Conservation (phyloP, 2,888 invertebrate genomes). For the Thymelicus lineola region DNA sequence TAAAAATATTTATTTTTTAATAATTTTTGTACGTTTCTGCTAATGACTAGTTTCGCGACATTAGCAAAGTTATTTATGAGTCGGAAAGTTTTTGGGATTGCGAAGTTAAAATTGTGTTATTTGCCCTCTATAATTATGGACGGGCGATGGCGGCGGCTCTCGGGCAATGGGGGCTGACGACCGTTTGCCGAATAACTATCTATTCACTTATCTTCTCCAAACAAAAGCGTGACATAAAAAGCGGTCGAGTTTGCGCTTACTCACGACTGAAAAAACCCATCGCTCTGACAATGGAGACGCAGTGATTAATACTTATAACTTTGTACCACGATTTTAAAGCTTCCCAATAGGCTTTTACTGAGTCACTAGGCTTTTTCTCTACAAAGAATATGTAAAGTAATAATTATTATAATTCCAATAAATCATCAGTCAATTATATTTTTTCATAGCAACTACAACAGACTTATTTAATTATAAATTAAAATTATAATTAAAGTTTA, state of each 20-base stretch:
- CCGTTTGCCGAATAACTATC: constrained; percentile 65
- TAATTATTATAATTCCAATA: too few species aligned
- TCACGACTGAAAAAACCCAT: constrained; percentile 61
- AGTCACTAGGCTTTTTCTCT: too few species aligned
- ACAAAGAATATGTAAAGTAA: too few species aligned
- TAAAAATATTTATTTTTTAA: constrained; percentile 14
- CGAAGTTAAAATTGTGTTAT: constrained; percentile 50
- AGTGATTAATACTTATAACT: constrained; percentile 68
- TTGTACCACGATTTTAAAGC: constrained; percentile 30
- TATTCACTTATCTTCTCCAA: constrained; percentile 79
- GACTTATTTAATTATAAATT: too few species aligned
- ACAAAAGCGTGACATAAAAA: constrained; percentile 67
- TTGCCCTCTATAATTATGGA: constrained; percentile 71
- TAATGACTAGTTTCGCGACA: constrained; percentile 23
- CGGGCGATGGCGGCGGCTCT: constrained; percentile 39
- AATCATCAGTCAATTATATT: too few species aligned
- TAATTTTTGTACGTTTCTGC: constrained; percentile 19
- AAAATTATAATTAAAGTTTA: too few species aligned
- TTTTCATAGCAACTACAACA: too few species aligned
- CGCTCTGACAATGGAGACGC: constrained; percentile 70
- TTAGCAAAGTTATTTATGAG: constrained; percentile 23
- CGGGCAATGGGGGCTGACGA: constrained; percentile 62
- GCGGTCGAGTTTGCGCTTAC: constrained; percentile 70
- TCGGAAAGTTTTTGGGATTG: constrained; percentile 15
- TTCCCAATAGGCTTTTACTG: not conserved